phyloP scores from a whole-genome alignment of 1,140 invertebrate species.

The Forficula auricularia region DNA sequence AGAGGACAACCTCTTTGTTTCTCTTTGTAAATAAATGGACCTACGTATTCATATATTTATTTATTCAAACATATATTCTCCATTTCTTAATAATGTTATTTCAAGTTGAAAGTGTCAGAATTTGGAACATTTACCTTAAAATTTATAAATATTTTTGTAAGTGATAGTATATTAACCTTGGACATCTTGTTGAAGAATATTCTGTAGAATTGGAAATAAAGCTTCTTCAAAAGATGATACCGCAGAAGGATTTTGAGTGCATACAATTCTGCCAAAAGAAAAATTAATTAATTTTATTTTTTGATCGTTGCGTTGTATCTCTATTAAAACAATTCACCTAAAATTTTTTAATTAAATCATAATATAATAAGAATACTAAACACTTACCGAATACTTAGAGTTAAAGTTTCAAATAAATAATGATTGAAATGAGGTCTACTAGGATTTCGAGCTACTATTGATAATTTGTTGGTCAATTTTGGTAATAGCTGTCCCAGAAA shows the following conservation, averaged over 20 bases:
- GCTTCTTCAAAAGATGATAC: slow-evolving; percentile 79
- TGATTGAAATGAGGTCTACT: slow-evolving; percentile 95
- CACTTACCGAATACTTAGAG: slow-evolving; percentile 62
- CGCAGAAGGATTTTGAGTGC: slow-evolving; percentile 55
- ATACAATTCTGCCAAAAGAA: slow-evolving; percentile 50
- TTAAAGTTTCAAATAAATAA: slow-evolving; percentile 87
- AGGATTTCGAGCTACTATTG: slow-evolving; percentile 80
- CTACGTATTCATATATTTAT: too few species aligned
- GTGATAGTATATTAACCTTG: slow-evolving; percentile 39
- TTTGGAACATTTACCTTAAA: too few species aligned
- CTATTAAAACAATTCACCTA: too few species aligned
- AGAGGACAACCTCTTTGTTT: too few species aligned
- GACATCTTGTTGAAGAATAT: slow-evolving; percentile 82
- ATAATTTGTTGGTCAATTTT: slow-evolving; percentile 67
- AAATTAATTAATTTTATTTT: slow-evolving; percentile 10
- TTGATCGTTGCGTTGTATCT: too few species aligned
- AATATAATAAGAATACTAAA: slow-evolving; percentile 2
- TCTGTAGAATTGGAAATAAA: slow-evolving; percentile 83
- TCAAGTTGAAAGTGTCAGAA: too few species aligned
- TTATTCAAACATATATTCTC: too few species aligned
- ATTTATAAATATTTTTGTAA: too few species aligned
- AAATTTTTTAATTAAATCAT: slow-evolving; percentile 9
- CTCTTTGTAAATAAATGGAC: too few species aligned
- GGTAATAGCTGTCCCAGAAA: slow-evolving; percentile 60
- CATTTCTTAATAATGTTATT: too few species aligned